Evolutionary conservation across 2,113 vertebrate species (phyloP).

Genomic region (Anguilla rostrata): DNA sequence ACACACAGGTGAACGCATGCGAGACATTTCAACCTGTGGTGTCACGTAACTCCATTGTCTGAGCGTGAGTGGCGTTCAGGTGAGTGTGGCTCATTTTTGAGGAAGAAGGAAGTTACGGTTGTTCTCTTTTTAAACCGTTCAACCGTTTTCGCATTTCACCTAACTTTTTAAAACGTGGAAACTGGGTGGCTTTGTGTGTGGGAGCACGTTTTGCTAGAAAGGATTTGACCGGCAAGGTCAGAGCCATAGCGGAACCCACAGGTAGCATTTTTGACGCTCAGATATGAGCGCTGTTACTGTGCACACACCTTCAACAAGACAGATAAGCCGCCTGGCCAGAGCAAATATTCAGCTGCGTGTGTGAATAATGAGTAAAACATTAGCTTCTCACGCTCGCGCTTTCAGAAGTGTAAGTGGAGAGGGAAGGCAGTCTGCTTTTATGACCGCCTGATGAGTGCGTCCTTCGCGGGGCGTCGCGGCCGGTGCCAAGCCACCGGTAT

Average conservation of each 20-base stretch:
- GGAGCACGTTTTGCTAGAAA: neutral
- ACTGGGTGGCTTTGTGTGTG: neutral
- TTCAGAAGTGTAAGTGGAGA: neutral
- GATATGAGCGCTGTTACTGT: neutral
- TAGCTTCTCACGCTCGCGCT: neutral
- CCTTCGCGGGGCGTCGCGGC: neutral
- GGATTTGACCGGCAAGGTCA: neutral
- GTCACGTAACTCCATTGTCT: neutral
- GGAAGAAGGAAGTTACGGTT: neutral
- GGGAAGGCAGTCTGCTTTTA: neutral
- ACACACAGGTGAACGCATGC: neutral
- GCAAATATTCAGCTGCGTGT: too few relatives aligned
- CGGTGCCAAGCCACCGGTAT: neutral
- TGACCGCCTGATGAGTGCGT: neutral
- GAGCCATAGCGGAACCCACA: neutral
- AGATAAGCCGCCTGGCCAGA: too few relatives aligned
- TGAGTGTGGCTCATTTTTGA: neutral
- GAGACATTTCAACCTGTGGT: neutral
- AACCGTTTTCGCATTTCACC: neutral
- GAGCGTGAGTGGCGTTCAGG: neutral
- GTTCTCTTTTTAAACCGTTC: neutral
- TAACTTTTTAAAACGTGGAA: neutral
- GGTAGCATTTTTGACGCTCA: neutral
- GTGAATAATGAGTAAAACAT: neutral
- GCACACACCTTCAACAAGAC: neutral